A percentile compares a stretch with the other conserved stretches of the same genome.
Evolutionary conservation across 2,113 vertebrate species (phyloP).

Genomic region (Pseudorectes ferrugineus): DNA sequence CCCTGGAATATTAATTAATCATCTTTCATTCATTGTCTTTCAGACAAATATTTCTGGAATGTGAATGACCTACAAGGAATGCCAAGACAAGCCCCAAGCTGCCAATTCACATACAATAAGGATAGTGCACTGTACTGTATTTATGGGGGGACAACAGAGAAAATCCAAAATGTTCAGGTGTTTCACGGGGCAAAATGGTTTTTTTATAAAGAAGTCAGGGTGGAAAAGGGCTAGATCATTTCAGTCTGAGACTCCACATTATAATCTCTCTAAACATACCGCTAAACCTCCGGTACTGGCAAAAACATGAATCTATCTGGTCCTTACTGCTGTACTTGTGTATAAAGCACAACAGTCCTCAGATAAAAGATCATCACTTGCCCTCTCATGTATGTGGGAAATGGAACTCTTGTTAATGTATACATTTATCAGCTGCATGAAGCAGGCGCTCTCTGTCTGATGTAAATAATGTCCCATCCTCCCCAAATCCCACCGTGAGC

Average conservation of each 20-base stretch:
- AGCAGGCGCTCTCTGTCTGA: neutral
- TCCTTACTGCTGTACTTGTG: neutral
- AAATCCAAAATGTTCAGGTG: neutral
- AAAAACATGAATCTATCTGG: neutral
- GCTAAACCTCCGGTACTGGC: neutral
- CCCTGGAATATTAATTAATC: neutral
- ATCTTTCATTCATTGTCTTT: slow-evolving; percentile 30
- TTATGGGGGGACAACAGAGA: neutral
- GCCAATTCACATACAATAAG: neutral
- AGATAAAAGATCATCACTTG: neutral
- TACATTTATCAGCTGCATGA: neutral
- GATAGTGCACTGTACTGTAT: neutral
- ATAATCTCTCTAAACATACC: neutral
- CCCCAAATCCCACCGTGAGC: neutral
- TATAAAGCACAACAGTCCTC: neutral
- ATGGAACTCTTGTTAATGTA: neutral
- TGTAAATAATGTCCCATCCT: neutral
- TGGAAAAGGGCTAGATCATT: neutral
- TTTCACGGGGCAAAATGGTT: neutral
- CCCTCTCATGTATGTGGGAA: neutral
- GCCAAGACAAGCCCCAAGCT: neutral
- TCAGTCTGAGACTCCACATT: neutral
- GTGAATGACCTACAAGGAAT: slow-evolving; percentile 10
- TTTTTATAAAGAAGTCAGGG: neutral
- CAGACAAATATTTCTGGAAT: slow-evolving; percentile 58